These are phyloP conservation scores for Cryptosula pallasiana DNA, from an alignment of 2,888 invertebrate species.

Conservation along the genomic window DNA sequence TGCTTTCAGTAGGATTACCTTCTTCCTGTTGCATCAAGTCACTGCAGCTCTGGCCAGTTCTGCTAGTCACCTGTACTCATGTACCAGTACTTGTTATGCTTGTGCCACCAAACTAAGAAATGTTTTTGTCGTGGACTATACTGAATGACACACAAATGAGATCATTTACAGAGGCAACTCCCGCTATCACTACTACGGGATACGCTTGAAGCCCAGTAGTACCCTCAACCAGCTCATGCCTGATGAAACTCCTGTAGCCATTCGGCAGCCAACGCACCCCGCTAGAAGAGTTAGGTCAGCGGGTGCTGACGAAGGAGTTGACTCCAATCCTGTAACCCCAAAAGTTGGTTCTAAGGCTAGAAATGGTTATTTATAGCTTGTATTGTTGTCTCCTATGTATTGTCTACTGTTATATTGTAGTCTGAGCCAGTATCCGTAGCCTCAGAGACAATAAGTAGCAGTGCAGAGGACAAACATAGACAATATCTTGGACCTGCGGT, in stretches of 20 bases:
- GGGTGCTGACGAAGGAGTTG: not conserved
- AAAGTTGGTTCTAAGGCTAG: not conserved
- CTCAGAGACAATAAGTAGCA: not conserved
- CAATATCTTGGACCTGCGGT: constrained; percentile 79
- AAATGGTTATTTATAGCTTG: too few relatives aligned
- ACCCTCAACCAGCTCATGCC: constrained; percentile 58
- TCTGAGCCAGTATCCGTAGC: constrained; percentile 7
- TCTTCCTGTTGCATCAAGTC: too few relatives aligned
- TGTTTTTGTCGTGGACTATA: too few relatives aligned
- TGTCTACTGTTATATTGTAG: not conserved
- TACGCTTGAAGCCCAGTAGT: constrained; percentile 85
- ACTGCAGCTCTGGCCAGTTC: too few relatives aligned
- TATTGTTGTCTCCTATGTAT: not conserved
- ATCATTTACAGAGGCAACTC: constrained; percentile 75
- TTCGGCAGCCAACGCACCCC: constrained; percentile 40
- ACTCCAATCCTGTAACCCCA: constrained; percentile 18
- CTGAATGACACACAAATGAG: too few relatives aligned
- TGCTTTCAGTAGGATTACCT: too few relatives aligned
- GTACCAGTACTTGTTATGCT: too few relatives aligned
- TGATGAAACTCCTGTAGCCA: constrained; percentile 51
- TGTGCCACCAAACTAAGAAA: too few relatives aligned
- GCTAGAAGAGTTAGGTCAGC: not conserved
- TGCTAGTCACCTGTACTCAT: too few relatives aligned
- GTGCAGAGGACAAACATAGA: constrained; percentile 54
- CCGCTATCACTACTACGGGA: constrained; percentile 99